Base-by-base conservation (phyloP, 2,797 vertebrate genomes). In the Rachycentron canadum region DNA sequence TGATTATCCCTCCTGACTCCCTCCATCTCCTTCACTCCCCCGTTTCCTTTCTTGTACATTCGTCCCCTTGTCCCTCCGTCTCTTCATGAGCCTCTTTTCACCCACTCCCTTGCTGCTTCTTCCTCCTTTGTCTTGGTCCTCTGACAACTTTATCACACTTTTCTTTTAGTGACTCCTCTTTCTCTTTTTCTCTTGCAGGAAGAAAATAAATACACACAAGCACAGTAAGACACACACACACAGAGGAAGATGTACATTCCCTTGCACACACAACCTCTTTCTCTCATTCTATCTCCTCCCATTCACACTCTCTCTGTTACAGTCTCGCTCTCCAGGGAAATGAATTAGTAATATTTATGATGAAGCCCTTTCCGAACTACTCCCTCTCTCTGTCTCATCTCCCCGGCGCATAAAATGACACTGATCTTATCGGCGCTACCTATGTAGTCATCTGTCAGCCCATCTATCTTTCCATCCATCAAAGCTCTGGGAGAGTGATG, bases 281-380 rank as follows among this genome's bases (percentile, higher is more conserved):
- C 78, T 82, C 62, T 41, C 64, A 69, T 55, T 73, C 83, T 52
- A 28, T 45, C 73, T 86, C 71, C 64, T 79, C 74, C 65, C 68
- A 79, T 83, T 86, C 79, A 73, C 81, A 55, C 75, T 60, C 74
- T 75, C 68, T 79, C 81, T 36, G 57, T 87, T 84, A 79, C 78
- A 84, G 66, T 64, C 59, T 67, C 7, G 9, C 86, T 88, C 86
- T 73, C 83, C 52, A 16, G 88, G 88, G 91, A 92, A 92, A 94
- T 94, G 84, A 93, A 94, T 94, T 89, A 93, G 88, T 92, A 88
- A 94, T 93, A 95, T 95, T 94, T 94, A 95, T 90, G 91, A 93
- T 86, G 86, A 85, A 88, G 84, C 68, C 69, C 55, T 83, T 68
- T 73, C 26, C 3, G 25, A 73, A 71, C 77, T 77, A 34, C 85